These are phyloP conservation scores for Gavialis gangeticus DNA, from an alignment of 2,113 vertebrate genomes.

Conservation along the genomic window DNA sequence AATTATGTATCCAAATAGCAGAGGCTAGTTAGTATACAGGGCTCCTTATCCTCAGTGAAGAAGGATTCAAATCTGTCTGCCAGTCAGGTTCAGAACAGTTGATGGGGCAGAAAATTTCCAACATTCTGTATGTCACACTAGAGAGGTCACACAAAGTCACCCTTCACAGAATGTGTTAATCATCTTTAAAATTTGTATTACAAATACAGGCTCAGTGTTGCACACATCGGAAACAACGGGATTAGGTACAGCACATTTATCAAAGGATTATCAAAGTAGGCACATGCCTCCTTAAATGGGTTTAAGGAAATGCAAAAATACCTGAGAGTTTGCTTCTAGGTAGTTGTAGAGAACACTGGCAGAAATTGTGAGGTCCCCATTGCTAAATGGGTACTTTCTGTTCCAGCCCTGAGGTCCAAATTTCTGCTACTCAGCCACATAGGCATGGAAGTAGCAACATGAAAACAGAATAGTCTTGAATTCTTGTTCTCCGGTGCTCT, in stretches of 20 bases:
- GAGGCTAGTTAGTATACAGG: background rate
- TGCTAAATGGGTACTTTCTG: constrained; percentile 87
- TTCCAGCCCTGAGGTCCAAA: constrained; percentile 87
- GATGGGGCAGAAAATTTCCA: background rate
- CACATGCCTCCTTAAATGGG: background rate
- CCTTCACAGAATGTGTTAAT: background rate
- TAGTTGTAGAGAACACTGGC: constrained; percentile 86
- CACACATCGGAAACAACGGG: background rate
- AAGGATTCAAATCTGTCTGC: background rate
- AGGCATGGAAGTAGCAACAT: constrained; percentile 86
- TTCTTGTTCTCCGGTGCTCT: constrained; percentile 85
- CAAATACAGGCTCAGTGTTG: background rate
- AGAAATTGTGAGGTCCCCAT: constrained; percentile 86
- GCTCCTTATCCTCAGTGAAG: background rate
- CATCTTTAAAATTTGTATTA: background rate
- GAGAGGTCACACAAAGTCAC: background rate
- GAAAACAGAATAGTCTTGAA: constrained; percentile 89
- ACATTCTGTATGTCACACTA: background rate
- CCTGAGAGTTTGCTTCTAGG: constrained; percentile 87
- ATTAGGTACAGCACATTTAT: background rate
- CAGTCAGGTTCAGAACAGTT: background rate
- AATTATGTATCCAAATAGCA: background rate
- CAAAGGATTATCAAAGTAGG: background rate
- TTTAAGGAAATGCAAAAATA: constrained; percentile 24
- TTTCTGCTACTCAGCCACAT: constrained; percentile 85